These are phyloP conservation scores for Poeciliopsis turneri DNA, from an alignment of 2,797 vertebrate species.

Conservation along the genomic window DNA sequence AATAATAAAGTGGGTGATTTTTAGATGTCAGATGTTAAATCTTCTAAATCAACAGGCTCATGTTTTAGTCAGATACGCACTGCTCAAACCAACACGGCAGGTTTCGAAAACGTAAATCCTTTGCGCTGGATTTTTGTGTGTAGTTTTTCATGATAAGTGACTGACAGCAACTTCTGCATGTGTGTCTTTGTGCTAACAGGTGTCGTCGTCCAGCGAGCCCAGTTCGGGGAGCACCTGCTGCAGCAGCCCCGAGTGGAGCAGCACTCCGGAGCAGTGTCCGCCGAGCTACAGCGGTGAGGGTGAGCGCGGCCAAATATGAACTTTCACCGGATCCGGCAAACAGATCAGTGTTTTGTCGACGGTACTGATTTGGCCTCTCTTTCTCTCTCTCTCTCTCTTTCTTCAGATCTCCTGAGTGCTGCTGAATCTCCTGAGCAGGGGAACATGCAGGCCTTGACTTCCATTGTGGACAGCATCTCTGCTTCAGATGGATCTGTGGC, in stretches of 20 bases:
- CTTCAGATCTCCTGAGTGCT: slow-evolving; percentile 87
- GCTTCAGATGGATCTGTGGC: slow-evolving; percentile 81
- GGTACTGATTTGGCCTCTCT: slow-evolving; percentile 5
- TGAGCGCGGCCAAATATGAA: slow-evolving; percentile 39
- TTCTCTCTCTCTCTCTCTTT: slow-evolving; percentile 18
- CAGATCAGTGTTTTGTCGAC: not conserved
- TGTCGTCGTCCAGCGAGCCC: slow-evolving; percentile 88
- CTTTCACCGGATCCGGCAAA: slow-evolving; percentile 13
- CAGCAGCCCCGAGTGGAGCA: slow-evolving; percentile 97
- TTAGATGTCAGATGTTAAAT: not conserved
- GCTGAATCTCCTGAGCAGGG: slow-evolving; percentile 85
- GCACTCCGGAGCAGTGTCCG: slow-evolving; percentile 82
- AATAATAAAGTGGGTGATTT: not conserved
- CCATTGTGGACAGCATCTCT: slow-evolving; percentile 93
- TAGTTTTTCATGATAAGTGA: slow-evolving; percentile 78
- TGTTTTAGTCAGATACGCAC: not conserved
- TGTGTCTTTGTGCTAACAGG: slow-evolving; percentile 77
- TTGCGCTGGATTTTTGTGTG: slow-evolving; percentile 20
- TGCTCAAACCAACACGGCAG: not conserved
- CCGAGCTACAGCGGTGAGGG: slow-evolving; percentile 79
- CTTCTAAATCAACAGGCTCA: not conserved
- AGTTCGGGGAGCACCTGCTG: slow-evolving; percentile 93
- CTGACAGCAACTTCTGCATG: slow-evolving; percentile 78
- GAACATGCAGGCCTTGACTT: slow-evolving; percentile 90
- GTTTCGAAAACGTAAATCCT: not conserved